Base-by-base conservation (phyloP, 2,797 vertebrate genomes). In the Valencia hispanica region DNA sequence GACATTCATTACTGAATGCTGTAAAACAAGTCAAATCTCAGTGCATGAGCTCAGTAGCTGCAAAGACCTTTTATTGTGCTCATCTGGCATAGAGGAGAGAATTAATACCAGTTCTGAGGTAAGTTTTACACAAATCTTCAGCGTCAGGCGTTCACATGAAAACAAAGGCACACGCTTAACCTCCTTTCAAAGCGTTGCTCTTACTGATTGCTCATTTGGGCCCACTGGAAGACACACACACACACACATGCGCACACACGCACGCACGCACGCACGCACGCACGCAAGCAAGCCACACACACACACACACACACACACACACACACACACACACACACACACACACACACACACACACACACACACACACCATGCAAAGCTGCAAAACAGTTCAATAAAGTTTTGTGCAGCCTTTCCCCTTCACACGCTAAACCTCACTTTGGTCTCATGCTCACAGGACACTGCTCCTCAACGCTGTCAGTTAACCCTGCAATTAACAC, bases 401-500 rank as follows among this genome's bases (percentile, higher is more conserved):
- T 47, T 75, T 53, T 77, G 41, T 50, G 66, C 53, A 63, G 73
- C 47, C 45, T 69, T 63, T 68, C 68, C 50, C 50, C 48, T 80
- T 71, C 47, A 47, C 69, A 74, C 43, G 75, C 88, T 80, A 84
- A 86, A 88, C 68, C 73, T 82, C 0, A 8, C 84, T 89, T 85
- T 91, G 3, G 75, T 87, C 80, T 92, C 86, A 83, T 86, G 79
- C 87, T 88, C 79, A 55, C 81, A 80, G 73, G 83, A 79, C 77
- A 79, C 68, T 18, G 79, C 82, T 81, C 82, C 80, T 85, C 77
- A 68, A 75, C 41, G 25, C 69, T 79, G 76, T 76, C 86, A 80
- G 87, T 87, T 92, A 90, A 93, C 91, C 88, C 84, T 17, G 79
- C 87, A 90, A 92, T 94, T 91, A 93, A 93, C 90, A 90, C 51